These are phyloP conservation scores for Prinia subflava DNA, from an alignment of 2,113 vertebrate species.

Conservation along the genomic window DNA sequence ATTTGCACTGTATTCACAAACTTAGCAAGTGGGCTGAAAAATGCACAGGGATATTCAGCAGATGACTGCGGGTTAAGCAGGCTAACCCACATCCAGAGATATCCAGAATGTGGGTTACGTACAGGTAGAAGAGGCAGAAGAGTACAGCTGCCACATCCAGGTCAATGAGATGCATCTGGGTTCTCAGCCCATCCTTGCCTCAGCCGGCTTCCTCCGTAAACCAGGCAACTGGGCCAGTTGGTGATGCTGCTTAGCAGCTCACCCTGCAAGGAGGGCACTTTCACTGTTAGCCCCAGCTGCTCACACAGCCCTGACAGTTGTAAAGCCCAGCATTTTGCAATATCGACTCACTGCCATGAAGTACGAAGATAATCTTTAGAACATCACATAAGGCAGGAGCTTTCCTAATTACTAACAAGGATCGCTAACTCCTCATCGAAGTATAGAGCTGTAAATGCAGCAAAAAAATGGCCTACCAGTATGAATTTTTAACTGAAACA, in stretches of 20 bases:
- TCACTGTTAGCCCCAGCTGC: not conserved
- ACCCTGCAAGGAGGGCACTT: not conserved
- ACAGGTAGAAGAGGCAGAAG: constrained; percentile 24
- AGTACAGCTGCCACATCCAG: constrained; percentile 38
- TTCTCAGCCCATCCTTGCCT: constrained; percentile 17
- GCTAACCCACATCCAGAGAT: constrained; percentile 12
- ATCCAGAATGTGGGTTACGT: constrained; percentile 17
- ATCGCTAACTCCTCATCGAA: not conserved
- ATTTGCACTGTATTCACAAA: not conserved
- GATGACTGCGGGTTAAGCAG: not conserved
- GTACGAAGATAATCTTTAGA: not conserved
- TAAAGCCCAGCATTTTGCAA: not conserved
- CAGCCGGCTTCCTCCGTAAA: constrained; percentile 4
- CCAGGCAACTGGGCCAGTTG: not conserved
- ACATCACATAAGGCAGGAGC: not conserved
- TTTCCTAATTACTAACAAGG: not conserved
- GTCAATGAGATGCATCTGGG: constrained; percentile 68
- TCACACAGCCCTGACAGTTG: not conserved
- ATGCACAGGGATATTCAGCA: not conserved
- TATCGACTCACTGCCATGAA: not conserved
- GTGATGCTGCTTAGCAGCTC: constrained; percentile 4
- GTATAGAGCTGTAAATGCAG: not conserved
- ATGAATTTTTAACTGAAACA: not conserved
- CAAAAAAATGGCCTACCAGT: not conserved
- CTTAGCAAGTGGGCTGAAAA: not conserved